Conservation (phyloP, 2,113 vertebrate species). For the Forbesichthys agassizii region DNA sequence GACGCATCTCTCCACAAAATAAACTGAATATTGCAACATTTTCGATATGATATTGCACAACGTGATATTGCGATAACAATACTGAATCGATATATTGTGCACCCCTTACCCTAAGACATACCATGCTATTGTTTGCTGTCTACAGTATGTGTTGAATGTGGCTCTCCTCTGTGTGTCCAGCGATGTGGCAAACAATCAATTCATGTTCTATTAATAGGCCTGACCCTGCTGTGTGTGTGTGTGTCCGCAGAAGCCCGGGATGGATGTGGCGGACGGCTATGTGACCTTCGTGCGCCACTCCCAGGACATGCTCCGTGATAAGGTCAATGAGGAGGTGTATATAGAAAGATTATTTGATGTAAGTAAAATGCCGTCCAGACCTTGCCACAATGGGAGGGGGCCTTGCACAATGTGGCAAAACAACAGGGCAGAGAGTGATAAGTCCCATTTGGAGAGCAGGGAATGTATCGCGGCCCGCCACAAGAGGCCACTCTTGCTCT, state of each 20-base stretch:
- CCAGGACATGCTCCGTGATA: constrained; percentile 99
- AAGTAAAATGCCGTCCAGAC: constrained; percentile 99
- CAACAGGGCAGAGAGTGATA: constrained; percentile 96
- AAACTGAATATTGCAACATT: no score
- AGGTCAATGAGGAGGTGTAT: constrained; percentile 99
- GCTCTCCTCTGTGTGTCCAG: no score
- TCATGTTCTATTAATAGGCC: no score
- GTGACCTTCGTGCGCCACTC: constrained; percentile 99
- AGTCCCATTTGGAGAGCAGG: constrained; percentile 97
- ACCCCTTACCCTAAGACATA: neutral
- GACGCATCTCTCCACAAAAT: no score
- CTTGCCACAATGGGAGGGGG: constrained; percentile 85
- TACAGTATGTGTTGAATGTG: no score
- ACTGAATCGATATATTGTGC: no score
- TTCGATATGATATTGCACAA: no score
- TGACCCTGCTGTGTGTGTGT: constrained; percentile 34
- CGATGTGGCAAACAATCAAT: no score
- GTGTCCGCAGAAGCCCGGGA: constrained; percentile 92
- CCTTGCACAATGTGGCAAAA: constrained; percentile 98
- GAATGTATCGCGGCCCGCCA: constrained; percentile 56
- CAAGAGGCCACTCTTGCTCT: constrained; percentile 59
- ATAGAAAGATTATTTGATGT: constrained; percentile 99
- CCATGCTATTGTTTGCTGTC: neutral
- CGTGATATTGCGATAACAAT: no score
- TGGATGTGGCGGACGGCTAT: constrained; percentile 98